Conservation (phyloP, 64 coral and sea anemone species). For the Trachythela sp. region DNA sequence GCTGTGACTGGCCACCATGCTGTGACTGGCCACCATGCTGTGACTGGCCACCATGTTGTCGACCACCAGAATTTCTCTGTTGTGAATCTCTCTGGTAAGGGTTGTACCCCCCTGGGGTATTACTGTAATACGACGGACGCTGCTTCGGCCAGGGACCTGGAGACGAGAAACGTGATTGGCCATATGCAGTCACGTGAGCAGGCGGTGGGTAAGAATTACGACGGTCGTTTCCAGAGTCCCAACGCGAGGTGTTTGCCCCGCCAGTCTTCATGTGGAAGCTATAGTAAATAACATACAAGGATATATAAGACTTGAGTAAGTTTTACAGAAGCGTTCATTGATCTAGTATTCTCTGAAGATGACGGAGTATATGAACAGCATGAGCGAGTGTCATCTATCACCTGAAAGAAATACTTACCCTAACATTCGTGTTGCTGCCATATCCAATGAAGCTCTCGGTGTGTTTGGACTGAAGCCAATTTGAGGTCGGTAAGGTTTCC, state of each 20-base stretch:
- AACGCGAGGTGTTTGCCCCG: not conserved
- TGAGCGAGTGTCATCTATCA: no score
- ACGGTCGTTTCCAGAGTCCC: not conserved
- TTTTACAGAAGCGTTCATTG: no score
- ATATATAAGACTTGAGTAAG: no score
- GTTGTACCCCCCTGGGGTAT: not conserved
- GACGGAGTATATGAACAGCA: no score
- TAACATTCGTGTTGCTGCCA: not conserved
- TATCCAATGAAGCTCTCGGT: conserved; percentile 5
- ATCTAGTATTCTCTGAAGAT: no score
- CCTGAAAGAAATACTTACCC: no score
- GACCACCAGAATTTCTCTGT: not conserved
- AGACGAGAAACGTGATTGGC: not conserved
- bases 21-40: no score
- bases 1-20: not conserved
- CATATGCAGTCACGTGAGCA: not conserved
- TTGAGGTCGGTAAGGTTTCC: not conserved
- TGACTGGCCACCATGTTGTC: not conserved
- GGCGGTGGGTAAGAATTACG: conserved; percentile 16
- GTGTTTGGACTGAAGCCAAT: not conserved
- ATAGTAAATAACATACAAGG: not conserved
- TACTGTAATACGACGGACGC: not conserved
- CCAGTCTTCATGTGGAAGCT: conserved; percentile 26
- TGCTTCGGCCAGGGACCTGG: not conserved
- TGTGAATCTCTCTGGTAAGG: not conserved